Evolutionary conservation across 2,797 vertebrate species (phyloP).

Genomic region (Meriones psammophilus): DNA sequence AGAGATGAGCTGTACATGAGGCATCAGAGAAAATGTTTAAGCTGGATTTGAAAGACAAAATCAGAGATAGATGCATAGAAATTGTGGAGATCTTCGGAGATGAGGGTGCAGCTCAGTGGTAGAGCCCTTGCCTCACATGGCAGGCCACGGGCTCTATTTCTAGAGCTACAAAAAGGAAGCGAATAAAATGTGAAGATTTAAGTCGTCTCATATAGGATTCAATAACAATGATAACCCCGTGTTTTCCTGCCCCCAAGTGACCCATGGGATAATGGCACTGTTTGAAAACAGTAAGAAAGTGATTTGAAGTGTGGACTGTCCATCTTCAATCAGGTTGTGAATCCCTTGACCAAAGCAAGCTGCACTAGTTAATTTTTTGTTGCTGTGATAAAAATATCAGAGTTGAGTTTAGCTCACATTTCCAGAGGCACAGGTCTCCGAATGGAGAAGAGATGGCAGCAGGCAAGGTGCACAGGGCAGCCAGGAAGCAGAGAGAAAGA

Average conservation of each 20-base stretch:
- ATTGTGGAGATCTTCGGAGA: no score
- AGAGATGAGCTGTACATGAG: not conserved
- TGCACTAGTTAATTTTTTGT: not conserved
- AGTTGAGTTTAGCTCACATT: not conserved
- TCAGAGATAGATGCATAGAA: not conserved
- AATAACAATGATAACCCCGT: no score
- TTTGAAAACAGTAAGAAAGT: not conserved
- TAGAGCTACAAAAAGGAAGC: not conserved
- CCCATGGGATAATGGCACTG: fast-evolving
- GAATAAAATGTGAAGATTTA: not conserved
- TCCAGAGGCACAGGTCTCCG: not conserved
- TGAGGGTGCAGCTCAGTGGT: not conserved
- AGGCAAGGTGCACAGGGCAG: not conserved
- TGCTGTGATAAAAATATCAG: not conserved
- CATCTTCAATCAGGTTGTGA: not conserved
- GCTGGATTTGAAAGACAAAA: not conserved
- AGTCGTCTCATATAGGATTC: no score
- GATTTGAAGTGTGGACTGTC: not conserved
- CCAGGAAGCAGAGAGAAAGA: not conserved
- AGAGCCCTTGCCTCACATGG: not conserved
- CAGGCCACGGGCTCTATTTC: not conserved
- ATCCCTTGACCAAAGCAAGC: not conserved
- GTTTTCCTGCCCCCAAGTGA: not conserved
- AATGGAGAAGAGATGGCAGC: not conserved
- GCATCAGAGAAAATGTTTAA: not conserved